Percentiles rank a stretch among this genome's conserved stretches.
Evolutionary conservation across 2,888 invertebrate species (phyloP).

Genomic region (Calameuta pallipes): DNA sequence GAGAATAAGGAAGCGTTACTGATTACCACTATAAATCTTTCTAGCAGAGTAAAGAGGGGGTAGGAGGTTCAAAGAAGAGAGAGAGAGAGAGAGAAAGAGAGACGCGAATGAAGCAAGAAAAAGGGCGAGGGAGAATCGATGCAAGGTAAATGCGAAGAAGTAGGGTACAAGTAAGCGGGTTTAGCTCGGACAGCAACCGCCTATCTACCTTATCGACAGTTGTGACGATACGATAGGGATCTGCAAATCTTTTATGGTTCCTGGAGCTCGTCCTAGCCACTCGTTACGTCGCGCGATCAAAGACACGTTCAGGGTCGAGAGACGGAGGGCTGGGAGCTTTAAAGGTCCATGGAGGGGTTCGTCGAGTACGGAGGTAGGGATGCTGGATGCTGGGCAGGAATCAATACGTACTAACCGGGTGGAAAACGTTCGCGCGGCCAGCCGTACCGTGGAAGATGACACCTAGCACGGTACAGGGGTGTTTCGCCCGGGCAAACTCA

Average conservation of each 20-base stretch:
- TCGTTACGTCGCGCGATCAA: conserved; percentile 1
- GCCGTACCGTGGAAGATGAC: not conserved
- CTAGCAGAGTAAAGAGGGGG: not conserved
- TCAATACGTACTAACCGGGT: conserved; percentile 50
- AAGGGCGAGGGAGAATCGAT: not conserved
- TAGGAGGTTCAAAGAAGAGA: no score
- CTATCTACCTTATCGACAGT: not conserved
- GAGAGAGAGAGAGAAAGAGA: no score
- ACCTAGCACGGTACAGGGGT: not conserved
- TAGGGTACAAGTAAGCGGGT: not conserved
- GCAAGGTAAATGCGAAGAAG: not conserved
- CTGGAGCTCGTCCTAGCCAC: not conserved
- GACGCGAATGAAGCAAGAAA: not conserved
- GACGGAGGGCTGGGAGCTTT: not conserved
- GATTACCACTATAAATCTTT: not conserved
- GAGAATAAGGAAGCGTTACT: not conserved
- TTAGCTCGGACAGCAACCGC: not conserved
- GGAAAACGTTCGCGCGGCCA: conserved; percentile 33
- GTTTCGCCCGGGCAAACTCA: not conserved
- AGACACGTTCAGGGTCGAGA: not conserved
- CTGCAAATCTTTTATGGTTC: not conserved
- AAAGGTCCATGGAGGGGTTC: not conserved
- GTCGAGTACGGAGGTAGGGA: conserved; percentile 3
- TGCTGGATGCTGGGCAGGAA: conserved; percentile 36
- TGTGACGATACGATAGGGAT: not conserved